These are phyloP conservation scores for Nycteola revayana DNA, from an alignment of 2,888 invertebrate genomes.

Conservation along the genomic window DNA sequence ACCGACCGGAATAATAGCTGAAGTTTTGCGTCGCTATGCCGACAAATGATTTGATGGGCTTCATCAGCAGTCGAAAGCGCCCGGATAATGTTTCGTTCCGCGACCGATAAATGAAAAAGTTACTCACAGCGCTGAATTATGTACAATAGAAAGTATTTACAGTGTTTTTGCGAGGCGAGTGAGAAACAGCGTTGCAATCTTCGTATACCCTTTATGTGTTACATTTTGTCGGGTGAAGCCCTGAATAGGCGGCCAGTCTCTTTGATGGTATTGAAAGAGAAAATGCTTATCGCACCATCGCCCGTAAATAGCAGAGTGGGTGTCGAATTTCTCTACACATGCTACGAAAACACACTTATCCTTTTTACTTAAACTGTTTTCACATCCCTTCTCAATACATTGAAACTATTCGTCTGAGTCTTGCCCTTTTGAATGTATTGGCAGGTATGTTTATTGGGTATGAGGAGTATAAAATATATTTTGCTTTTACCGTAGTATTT, in stretches of 20 bases:
- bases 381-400: conserved; percentile 62
- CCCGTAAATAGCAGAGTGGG: conserved; percentile 73
- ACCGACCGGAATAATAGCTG: conserved; percentile 72
- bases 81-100: conserved; percentile 60
- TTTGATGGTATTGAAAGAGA: conserved; percentile 78
- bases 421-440: conserved; percentile 53
- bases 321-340: conserved; percentile 75
- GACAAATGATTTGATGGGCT: conserved; percentile 73
- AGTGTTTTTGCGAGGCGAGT: conserved; percentile 50
- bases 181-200: conserved; percentile 59
- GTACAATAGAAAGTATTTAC: conserved; percentile 46
- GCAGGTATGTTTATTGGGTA: conserved; percentile 39
- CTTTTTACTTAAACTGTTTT: conserved; percentile 75
- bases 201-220: conserved; percentile 65
- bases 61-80: conserved; percentile 59
- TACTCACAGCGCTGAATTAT: conserved; percentile 29
- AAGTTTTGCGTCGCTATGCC: conserved; percentile 68
- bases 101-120: conserved; percentile 48
- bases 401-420: conserved; percentile 57
- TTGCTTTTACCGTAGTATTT: too few relatives aligned
- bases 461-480: conserved; percentile 17
- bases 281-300: conserved; percentile 78
- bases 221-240: conserved; percentile 63
- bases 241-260: conserved; percentile 74
- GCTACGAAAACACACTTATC: conserved; percentile 75